Conservation (phyloP, 2,888 invertebrate species). For the Agapostemon virescens region DNA sequence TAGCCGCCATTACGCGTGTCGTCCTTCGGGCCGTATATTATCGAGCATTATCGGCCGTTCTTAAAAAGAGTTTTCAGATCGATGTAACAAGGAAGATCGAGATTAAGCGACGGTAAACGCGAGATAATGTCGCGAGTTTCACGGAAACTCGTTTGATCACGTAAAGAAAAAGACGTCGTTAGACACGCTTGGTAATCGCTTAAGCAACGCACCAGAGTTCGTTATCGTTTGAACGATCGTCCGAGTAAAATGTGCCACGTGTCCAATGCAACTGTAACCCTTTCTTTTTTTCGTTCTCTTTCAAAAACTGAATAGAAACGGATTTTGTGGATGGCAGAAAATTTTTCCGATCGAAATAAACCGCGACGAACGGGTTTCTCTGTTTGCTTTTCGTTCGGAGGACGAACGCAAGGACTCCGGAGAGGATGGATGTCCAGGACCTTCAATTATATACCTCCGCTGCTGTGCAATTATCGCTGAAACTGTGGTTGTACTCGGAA, state of each 20-base stretch:
- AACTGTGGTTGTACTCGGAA: constrained; percentile 27
- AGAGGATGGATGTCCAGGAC: not conserved
- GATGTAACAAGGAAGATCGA: not conserved
- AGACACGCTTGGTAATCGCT: constrained; percentile 1
- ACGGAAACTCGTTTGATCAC: constrained; percentile 7
- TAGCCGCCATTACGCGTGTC: not conserved
- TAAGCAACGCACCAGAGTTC: not conserved
- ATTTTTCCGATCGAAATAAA: not conserved
- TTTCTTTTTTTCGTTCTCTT: not conserved
- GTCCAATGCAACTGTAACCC: not conserved
- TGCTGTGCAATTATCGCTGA: constrained; percentile 31
- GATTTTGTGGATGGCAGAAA: not conserved
- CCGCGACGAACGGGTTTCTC: not conserved
- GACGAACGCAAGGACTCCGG: constrained; percentile 1
- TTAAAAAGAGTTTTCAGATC: not conserved
- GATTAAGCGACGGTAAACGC: not conserved
- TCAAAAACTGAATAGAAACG: not conserved
- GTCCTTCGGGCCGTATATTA: not conserved
- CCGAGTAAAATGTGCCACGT: not conserved
- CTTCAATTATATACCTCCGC: constrained; percentile 25
- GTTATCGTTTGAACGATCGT: not conserved
- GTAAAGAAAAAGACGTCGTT: constrained; percentile 2
- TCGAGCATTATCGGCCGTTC: not conserved
- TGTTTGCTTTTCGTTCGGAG: not conserved
- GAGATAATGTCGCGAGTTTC: constrained; percentile 1